A percentile compares a stretch with the other conserved stretches of the same genome.
phyloP scores from a whole-genome alignment of 2,113 vertebrate species.

The Prionailurus viverrinus region DNA sequence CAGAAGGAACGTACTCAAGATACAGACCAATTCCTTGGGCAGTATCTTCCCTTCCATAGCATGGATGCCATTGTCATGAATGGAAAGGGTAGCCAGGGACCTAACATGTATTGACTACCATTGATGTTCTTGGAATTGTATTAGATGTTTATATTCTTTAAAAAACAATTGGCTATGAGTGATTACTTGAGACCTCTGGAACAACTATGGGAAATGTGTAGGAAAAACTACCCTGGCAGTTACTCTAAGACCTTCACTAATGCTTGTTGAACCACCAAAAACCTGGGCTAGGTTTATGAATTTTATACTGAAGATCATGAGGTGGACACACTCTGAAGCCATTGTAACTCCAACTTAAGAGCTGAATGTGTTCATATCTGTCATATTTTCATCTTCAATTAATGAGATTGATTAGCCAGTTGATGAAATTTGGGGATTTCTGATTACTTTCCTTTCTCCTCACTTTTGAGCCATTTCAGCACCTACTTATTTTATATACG shows the following conservation, averaged over 20 bases:
- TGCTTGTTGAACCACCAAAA: background rate
- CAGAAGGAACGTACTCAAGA: background rate
- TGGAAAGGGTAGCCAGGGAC: background rate
- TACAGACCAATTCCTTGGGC: background rate
- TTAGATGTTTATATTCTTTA: background rate
- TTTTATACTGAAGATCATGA: background rate
- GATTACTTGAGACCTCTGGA: background rate
- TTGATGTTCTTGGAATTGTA: background rate
- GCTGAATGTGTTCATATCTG: background rate
- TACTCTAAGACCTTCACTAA: background rate
- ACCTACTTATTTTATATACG: background rate
- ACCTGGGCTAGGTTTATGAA: background rate
- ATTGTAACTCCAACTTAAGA: background rate
- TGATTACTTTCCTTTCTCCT: background rate
- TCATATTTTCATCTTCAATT: background rate
- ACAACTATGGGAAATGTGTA: fast-evolving
- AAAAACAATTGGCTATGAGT: background rate
- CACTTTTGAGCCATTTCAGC: background rate
- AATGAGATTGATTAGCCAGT: background rate
- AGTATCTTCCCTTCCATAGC: background rate
- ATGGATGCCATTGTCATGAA: background rate
- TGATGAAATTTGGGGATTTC: background rate
- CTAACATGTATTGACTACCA: no score
- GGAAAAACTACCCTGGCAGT: background rate
- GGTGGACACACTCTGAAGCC: no score